Base-by-base conservation (phyloP, 2,888 invertebrate genomes). In the Clepsis dumicolana region DNA sequence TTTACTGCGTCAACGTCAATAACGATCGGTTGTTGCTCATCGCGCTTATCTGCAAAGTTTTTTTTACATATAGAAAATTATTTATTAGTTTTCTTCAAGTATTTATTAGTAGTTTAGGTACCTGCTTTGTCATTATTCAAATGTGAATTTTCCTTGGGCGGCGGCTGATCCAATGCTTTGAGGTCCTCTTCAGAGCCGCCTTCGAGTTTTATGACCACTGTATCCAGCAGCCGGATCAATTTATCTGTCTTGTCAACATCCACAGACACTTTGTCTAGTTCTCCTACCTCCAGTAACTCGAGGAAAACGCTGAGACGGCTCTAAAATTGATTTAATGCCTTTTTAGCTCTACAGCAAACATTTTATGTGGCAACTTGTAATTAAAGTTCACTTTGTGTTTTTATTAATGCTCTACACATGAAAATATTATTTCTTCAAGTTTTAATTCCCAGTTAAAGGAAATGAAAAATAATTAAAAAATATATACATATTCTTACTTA, bases 151-250 rank as follows among this genome's bases (percentile, higher is more conserved):
- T 91, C 91, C 29, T 77, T 80, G 10, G 80, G 78, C 29, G 80
- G 74, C 14, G 96, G 95, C 77, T 96, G 95, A 78, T 98, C 98
- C n/a, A 99, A 94, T 27, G 96, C 94, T 76, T 96, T 96, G 18
- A 99, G 90, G 89, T 99, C 99, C 78, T 97, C 97, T 54, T 98
- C 97, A 0, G 96, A 96, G 0, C 98, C 98, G 21, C 99, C 99
- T 91, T 99, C 99, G 52, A 99, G 94, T 86, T 98, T 97, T 72
- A 99, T 98, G 5, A 99, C 99, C 50, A 98, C 99, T 65, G 99
- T 97, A 87, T 99, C 99, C 69, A 99, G 94, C 10, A 99, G 93
- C 75, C 97, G 96, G 59, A 99, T 95, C 62, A 99, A 91, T 67
- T 96, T 95, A 64, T 97, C 97, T 0, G 96, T 95, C 86, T 98